Percentiles rank a stretch among this genome's conserved stretches.
Conservation (phyloP, 2,797 vertebrate species). For the Discoglossus pictus region DNA sequence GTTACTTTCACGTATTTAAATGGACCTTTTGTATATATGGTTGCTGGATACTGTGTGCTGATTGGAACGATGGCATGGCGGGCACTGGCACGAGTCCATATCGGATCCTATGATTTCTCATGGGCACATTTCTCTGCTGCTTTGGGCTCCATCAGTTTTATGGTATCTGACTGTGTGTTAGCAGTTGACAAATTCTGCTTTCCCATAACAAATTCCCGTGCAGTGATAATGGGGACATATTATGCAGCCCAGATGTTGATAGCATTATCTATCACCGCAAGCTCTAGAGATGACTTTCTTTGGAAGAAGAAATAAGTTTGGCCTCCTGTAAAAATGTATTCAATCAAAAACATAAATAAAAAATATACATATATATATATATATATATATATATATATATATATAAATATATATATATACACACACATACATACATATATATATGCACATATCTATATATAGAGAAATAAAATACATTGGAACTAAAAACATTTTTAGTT, state of each 20-base stretch:
- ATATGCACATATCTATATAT: no score
- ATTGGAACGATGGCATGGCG: conserved; percentile 70
- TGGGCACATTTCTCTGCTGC: conserved; percentile 32
- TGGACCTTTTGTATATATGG: conserved; percentile 62
- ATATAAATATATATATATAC: no score
- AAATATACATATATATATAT: no score
- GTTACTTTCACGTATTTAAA: conserved; percentile 45
- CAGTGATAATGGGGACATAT: conserved; percentile 79
- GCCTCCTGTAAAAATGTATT: no score
- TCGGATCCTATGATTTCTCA: background rate
- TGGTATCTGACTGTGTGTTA: conserved; percentile 75
- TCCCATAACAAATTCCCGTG: conserved; percentile 37
- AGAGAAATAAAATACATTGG: no score
- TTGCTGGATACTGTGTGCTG: conserved; percentile 66
- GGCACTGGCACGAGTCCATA: conserved; percentile 60
- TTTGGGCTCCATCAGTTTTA: conserved; percentile 72
- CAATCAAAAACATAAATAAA: no score
- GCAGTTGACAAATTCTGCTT: conserved; percentile 72
- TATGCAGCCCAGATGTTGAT: conserved; percentile 82
- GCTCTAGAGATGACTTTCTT: conserved; percentile 61
- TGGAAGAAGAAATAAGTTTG: conserved; percentile 65
- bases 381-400: no score
- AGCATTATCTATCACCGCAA: conserved; percentile 51
- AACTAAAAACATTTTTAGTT: no score
- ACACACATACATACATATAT: no score